These are phyloP conservation scores for Lasioglossum malachurum DNA, from an alignment of 2,888 invertebrate species.

Conservation along the genomic window DNA sequence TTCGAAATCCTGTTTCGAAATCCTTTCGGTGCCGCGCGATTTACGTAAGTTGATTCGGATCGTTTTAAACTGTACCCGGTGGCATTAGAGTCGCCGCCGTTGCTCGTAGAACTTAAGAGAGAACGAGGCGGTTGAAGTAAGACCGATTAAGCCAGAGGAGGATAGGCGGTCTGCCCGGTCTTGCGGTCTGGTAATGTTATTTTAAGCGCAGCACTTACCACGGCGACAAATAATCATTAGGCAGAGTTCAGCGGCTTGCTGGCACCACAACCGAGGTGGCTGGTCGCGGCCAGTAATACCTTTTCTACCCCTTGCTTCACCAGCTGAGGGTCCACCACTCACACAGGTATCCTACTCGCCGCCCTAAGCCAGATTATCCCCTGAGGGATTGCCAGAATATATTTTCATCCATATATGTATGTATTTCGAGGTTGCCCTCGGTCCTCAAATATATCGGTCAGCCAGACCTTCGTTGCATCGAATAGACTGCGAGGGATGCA, in stretches of 20 bases:
- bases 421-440: conserved; percentile 57
- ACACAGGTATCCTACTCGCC: conserved; percentile 69
- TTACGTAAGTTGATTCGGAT: conserved; percentile 47
- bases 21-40: conserved; percentile 19
- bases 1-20: neutral
- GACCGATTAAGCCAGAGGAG: conserved; percentile 68
- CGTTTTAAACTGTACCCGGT: conserved; percentile 43
- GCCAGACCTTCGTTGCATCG: conserved; percentile 49
- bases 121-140: conserved; percentile 50
- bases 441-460: conserved; percentile 70
- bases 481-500: conserved; percentile 37
- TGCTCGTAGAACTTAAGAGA: conserved; percentile 11
- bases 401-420: conserved; percentile 73
- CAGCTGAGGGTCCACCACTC: conserved; percentile 59
- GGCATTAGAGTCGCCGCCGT: conserved; percentile 38
- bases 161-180: conserved; percentile 72
- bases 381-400: conserved; percentile 79
- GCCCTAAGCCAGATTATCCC: conserved; percentile 80
- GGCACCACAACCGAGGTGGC: conserved; percentile 67
- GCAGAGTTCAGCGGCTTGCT: conserved; percentile 79
- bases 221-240: conserved; percentile 83
- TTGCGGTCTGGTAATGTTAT: conserved; percentile 81
- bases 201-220: conserved; percentile 81
- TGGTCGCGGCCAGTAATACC: conserved; percentile 72
- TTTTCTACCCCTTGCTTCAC: conserved; percentile 67